phyloP scores from a whole-genome alignment of 1,140 invertebrate genomes.

The Idris sp. region DNA sequence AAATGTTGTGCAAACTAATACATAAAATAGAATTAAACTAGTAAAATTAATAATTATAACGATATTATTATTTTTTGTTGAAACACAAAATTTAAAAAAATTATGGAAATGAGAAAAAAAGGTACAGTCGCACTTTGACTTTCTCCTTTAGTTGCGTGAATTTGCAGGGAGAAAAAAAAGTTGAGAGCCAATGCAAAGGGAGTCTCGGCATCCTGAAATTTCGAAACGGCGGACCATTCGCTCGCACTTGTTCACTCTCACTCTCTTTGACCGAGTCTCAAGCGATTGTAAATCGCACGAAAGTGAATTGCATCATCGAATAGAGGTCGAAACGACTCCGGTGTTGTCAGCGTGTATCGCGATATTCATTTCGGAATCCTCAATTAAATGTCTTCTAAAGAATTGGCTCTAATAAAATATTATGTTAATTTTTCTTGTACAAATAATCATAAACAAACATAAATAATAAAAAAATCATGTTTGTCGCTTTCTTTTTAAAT shows the following conservation, averaged over 20 bases:
- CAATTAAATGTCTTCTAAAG: slow-evolving; percentile 10
- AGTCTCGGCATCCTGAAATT: slow-evolving; percentile 61
- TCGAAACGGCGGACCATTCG: slow-evolving; percentile 55
- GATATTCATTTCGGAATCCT: slow-evolving; percentile 30
- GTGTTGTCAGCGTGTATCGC: slow-evolving; percentile 33
- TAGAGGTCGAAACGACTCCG: slow-evolving; percentile 54
- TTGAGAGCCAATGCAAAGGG: slow-evolving; percentile 43
- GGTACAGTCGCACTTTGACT: slow-evolving; percentile 17
- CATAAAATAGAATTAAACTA: no score
- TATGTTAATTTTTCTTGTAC: no score
- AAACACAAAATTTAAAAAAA: no score
- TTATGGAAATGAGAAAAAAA: no score
- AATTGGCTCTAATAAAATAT: no score
- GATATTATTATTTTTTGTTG: no score
- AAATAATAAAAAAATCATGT: no score
- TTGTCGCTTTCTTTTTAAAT: no score
- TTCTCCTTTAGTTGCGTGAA: slow-evolving; percentile 39
- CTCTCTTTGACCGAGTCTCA: slow-evolving; percentile 61
- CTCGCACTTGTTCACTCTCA: slow-evolving; percentile 58
- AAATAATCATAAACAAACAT: no score
- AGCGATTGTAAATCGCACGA: slow-evolving; percentile 62
- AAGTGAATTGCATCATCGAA: slow-evolving; percentile 63
- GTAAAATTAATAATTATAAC: no score
- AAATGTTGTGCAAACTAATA: no score
- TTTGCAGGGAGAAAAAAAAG: slow-evolving; percentile 25